Base-by-base conservation (phyloP, 30 jellyfish, hydroid and myxozoan species). In the Aurelia coerulea region DNA sequence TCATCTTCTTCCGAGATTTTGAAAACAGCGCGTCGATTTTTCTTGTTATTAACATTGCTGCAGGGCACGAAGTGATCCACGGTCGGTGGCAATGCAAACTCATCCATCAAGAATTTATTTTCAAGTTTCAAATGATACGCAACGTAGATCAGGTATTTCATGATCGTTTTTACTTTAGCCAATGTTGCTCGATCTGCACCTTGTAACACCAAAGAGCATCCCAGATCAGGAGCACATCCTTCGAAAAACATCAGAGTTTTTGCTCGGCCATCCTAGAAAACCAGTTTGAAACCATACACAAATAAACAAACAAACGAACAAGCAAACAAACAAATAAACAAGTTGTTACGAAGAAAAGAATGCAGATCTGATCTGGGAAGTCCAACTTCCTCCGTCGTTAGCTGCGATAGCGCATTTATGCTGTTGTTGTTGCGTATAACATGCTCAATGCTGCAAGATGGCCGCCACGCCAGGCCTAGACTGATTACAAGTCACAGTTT, bases 201-300 rank as follows among this genome's bases (percentile, higher is more conserved):
- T 41, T 91, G 96, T 52, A 94, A 71, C 23, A 94, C 96, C 2
- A 94, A 50, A 4, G 99, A 94, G 71, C 99, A 94, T 17, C 99
- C 99, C 3, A 94, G 89, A 62, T 94, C 97, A 4, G 97, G 96
- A 13, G 99, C 95, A 74, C 99, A 94, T 8, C 99, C 99, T 63
- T 94, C 99, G 69, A 94, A 88, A 65, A 68, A 94, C 99, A 94
- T 94, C 74, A 94, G 87, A 3, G 97, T 83, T 76, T 88, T 94
- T 19, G 94, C 32, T 31, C 76, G 90, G 37, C 90, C 99, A 83
- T 85, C 90, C 96, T 84, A 33, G 18, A 86, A 64, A 14, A 42
- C 75, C 2, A 82, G 12, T 16, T 34, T 9, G 46, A 16, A 49
- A 19, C 34, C 32, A 65, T 23, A 51, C 13, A 46, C 12, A 8